These are phyloP conservation scores for Napeogenes inachia DNA, from an alignment of 2,888 invertebrate genomes.

Conservation along the genomic window DNA sequence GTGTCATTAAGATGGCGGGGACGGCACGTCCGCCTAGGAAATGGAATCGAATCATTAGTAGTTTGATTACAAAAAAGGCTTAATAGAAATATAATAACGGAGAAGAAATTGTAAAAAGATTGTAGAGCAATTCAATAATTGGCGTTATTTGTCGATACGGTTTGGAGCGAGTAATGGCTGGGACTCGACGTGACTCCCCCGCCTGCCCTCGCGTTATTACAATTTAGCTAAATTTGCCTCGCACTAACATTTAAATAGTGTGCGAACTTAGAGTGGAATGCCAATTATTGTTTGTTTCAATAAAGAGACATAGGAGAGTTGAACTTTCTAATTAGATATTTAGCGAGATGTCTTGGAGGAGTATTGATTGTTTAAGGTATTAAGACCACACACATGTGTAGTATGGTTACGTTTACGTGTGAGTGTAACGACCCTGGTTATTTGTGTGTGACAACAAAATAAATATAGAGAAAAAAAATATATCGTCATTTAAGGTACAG, in stretches of 20 bases:
- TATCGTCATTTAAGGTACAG: no score
- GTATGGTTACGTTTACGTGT: no score
- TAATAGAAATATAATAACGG: conserved; percentile 78
- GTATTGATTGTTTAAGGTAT: no score
- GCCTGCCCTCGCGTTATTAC: conserved; percentile 43
- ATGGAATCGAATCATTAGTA: conserved; percentile 78
- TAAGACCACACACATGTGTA: no score
- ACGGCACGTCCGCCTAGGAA: conserved; percentile 77
- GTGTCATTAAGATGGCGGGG: conserved; percentile 74
- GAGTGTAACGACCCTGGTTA: no score
- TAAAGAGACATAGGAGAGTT: conserved; percentile 7
- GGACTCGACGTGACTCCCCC: conserved; percentile 70
- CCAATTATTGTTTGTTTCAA: conserved; percentile 15
- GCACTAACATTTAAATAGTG: conserved; percentile 22
- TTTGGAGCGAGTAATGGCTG: conserved; percentile 74
- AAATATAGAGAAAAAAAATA: no score
- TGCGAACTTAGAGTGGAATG: conserved; percentile 19
- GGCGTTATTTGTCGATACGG: conserved; percentile 78
- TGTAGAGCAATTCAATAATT: conserved; percentile 77
- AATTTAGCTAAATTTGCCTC: conserved; percentile 54
- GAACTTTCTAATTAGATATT: neutral
- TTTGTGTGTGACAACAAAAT: no score
- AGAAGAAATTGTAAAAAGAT: conserved; percentile 78
- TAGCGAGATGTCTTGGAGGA: neutral
- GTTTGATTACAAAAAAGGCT: conserved; percentile 78